Base-by-base conservation (phyloP, 2,888 invertebrate species). In the Habrosyne pyritoides region DNA sequence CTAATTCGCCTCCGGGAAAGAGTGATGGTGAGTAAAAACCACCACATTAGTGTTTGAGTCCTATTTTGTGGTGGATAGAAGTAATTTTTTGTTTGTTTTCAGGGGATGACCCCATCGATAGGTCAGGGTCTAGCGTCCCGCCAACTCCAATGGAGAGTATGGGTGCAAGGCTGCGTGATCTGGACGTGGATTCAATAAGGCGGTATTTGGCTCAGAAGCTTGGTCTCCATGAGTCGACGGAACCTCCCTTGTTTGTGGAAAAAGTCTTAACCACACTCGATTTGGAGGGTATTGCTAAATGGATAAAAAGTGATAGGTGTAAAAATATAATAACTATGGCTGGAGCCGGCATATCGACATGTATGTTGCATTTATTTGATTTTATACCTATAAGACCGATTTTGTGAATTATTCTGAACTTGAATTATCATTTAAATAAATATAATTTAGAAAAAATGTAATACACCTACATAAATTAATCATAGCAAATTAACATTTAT, bases 321-420 rank as follows among this genome's bases (percentile, higher is more conserved):
- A 95, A 95, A 81, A 98, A 97, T 72, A 95, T 99, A 55, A 96
- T 99, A 56, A 98, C 98, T 0, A 95, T 99, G 95, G 96, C 98
- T 59, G 99, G 99, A 60, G 99, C 99, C 68, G 99, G 99, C 53
- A 98, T 99, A 77, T 99, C 98, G 2, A 99, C 99, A 50, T 96
- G 98, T 98, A 93, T 95, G 95, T 93, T 53, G 12, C 0, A 48
- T 49, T 18, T 12, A 30, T 10, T 42, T 18, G 26, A 24, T 53
- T 42, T 46, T 53, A 8, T 18, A 28, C 4, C 8, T 28, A 28
- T 28, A 8, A 7, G 10, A 28, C 28, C 24, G 28, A 2, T 2
- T 30, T 30, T 10, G 30, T 30, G 12, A 30, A 30, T 12, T 12
- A 12, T 2, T 30, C 12, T 12, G 2, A 12, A 12, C 10, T 30